Evolutionary conservation across 1,140 invertebrate genomes (phyloP), one percentile per base, ranked within the genome.

Genomic region (Mercenaria mercenaria): DNA sequence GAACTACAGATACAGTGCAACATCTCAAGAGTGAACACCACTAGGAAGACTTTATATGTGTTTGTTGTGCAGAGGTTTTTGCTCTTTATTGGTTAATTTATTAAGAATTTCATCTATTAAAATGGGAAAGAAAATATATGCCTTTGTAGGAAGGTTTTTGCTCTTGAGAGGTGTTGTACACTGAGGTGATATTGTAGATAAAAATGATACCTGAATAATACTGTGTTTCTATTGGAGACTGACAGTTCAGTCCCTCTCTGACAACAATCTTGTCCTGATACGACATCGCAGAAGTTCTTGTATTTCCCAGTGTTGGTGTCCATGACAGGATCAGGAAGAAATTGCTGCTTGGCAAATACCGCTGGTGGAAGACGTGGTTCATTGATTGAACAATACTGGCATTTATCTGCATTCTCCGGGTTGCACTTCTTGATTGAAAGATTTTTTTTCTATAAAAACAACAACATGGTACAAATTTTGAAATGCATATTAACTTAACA

Each of bases 281-380:
- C 61, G 2, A 50, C 18, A 18, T 52, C 29, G 18, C 34, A 18
- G 29, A 74, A 74, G 2, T 18, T 6, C 64, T 29, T 50, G 26
- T 50, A 85, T 43, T 69, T 41, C 1, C n/a, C 61, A 47, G 10
- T 59, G 18, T 32, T 56, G 47, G 4, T 20, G 50, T 34, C 47
- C 41, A 52, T 64, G 20, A 50, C 32, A 29, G 32, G 32, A 50
- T 85, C 83, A 52, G 64, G 77, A 15, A 87, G 32, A 23, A 43
- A 72, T 23, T 77, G 67, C 8, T 84, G 39, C 18, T 41, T 26
- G 10, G 18, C 52, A 79, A 84, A 77, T 50, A 56, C 41, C 8
- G 69, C 69, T 26, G 26, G 1, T 67, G 61, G 29, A 61, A 82
- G 88, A 61, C 88, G 52, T 20, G 47, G 52, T 61, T 59, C 77